Base-by-base conservation (phyloP, 64 coral and sea anemone species). In the Pocillopora damicornis region DNA sequence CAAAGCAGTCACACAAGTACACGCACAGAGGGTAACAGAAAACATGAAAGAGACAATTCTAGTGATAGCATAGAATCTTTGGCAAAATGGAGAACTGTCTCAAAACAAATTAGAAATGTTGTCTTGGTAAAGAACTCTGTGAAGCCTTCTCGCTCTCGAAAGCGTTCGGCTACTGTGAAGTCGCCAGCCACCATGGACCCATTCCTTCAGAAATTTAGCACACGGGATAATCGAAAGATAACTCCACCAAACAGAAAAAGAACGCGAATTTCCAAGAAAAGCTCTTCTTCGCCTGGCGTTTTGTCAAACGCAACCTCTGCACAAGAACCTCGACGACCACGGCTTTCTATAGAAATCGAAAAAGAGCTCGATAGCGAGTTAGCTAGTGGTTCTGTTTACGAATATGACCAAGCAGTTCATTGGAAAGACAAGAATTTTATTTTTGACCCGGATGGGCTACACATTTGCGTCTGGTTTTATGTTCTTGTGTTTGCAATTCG, bases 121-220 rank as follows among this genome's bases (percentile, higher is more conserved):
- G 56, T 99, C 14, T 45, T 64, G 0, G 73, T 93, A 13, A 93
- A 92, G 74, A 99, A 99, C 58, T 13, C 90, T 13, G 91, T 95
- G 1, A 87, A 89, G 45, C 93, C 97, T 4, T 79, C 75, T 10
- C 79, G 93, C 1, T 25, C 80, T 10, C 86, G 92, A 76, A 68
- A 84, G 22, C 86, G 84, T 12, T 95, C 90, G 18, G 73, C 89
- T 2, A 7, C 42, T 51, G 90, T 93, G 81, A 92, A 86, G 81
- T 90, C 90, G 4, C 80, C 77, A 20, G 90, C 77, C 9, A 92
- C 90, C 20, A 74, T 99, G 20, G 97, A 99, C 60, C 97, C 97
- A 23, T 99, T 99, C 87, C 77, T 99, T 13, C 97, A 95, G 74
- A 95, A 95, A 80, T 99, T 99, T 87, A 99, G 97, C 76, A 99